Conservation (phyloP, 2,888 invertebrate species). For the Drosophila nr. perissopoda region DNA sequence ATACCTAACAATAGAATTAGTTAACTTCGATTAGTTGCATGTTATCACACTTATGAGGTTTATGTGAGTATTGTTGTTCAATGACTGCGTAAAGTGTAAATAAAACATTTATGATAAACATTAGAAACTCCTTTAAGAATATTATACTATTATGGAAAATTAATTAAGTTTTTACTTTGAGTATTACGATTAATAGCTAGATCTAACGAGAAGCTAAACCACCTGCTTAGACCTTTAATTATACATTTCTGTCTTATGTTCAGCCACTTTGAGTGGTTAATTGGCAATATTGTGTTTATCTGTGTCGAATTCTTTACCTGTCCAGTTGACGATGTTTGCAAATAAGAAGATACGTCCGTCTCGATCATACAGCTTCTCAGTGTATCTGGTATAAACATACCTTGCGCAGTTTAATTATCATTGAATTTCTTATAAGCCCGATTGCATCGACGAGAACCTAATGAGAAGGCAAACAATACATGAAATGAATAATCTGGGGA, state of each 20-base stretch:
- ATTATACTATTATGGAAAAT: neutral
- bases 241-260: constrained; percentile 1
- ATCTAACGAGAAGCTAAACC: neutral
- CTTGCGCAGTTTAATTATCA: constrained; percentile 63
- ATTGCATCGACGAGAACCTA: constrained; percentile 31
- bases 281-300: neutral
- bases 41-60: constrained; percentile 14
- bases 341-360: constrained; percentile 96
- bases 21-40: constrained; percentile 44
- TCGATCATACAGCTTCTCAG: constrained; percentile 98
- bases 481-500: neutral
- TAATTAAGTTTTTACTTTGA: neutral
- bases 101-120: neutral
- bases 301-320: constrained; percentile 87
- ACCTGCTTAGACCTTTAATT: neutral
- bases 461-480: neutral
- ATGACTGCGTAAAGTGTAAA: neutral
- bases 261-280: neutral
- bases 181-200: neutral
- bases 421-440: constrained; percentile 49
- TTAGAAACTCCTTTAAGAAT: neutral
- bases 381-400: constrained; percentile 96
- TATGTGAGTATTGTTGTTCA: constrained; percentile 10
- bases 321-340: constrained; percentile 97
- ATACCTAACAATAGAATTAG: constrained; percentile 67